Evolutionary conservation across 2,888 invertebrate genomes (phyloP), one percentile per base, ranked within the genome.

Genomic region (Ormyrus rosae): DNA sequence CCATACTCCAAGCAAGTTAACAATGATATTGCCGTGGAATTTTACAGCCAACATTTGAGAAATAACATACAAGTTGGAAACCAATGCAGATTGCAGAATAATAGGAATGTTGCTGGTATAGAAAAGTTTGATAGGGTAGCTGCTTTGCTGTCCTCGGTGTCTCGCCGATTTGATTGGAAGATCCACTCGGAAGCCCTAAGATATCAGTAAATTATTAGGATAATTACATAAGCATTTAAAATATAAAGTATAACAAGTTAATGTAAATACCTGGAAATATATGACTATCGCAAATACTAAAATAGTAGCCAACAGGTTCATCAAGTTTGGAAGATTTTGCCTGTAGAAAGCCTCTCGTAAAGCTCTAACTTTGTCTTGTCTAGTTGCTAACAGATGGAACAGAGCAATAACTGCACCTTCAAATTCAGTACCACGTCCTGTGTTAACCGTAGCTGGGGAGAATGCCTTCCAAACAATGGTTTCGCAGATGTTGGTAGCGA

Each of bases 381-480:
- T 94, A 0, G 99, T 99, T 65, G 99, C 99, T 91, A 99, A 92
- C 86, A 99, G 92, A 91, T 99, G 99, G 96, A 99, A 99, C 84
- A 99, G 93, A 0, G 99, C 99, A 90, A 99, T 99, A 84, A 99
- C 97, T 4, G 99, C 99, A 84, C 99, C 99, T 92, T 99, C 99
- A 92, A 99, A 99, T 92, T 99, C 99, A 58, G 99, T 99, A 86
- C 98, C 98, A 91, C 96, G 94, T 86, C 95, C 96, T 86, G 96
- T 99, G 91, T 99, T 99, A 82, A 99, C 99, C 70, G 99, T 99
- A 67, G 99, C 97, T 58, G 99, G 99, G 75, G 98, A 98, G 94
- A 99, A 99, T 0, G 99, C 99, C 92, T 99, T 99, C 99, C 99
- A 99, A 48, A 99, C 99, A 87, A 99, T 99, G 0, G 99, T 99